Evolutionary conservation across 2,113 vertebrate species (phyloP).

Genomic region (Pseudopipra pipra): DNA sequence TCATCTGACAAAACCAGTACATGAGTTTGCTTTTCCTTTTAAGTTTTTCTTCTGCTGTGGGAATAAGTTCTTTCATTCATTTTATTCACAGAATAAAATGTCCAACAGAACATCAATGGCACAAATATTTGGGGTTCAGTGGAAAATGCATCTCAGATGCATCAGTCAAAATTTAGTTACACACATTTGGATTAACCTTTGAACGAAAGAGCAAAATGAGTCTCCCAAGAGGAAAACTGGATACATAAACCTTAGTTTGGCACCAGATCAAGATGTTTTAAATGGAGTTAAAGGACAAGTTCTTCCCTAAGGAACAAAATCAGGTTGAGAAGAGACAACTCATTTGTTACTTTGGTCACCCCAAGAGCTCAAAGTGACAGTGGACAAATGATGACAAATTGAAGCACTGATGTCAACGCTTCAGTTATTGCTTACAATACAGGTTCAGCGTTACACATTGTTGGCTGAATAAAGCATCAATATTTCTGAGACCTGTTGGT

Average conservation of each 20-base stretch:
- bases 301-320: constrained; percentile 29
- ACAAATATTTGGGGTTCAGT: background rate
- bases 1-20: background rate
- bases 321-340: constrained; percentile 17
- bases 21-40: background rate
- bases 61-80: background rate
- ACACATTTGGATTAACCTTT: background rate
- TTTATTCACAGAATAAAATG: background rate
- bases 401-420: constrained; percentile 16
- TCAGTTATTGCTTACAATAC: background rate
- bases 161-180: background rate
- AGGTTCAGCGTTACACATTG: background rate
- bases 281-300: constrained; percentile 28
- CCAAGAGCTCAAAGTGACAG: constrained; percentile 25
- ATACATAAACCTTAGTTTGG: background rate
- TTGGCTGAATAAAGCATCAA: background rate
- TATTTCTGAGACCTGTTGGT: background rate
- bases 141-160: background rate
- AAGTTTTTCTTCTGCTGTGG: background rate
- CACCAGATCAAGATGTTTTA: background rate
- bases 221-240: background rate
- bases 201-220: background rate
- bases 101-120: background rate
- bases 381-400: constrained; percentile 61
- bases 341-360: constrained; percentile 50